A percentile compares a stretch with the other conserved stretches of the same genome.
Conservation (phyloP, 2,797 vertebrate species). For the Heterohyrax brucei region DNA sequence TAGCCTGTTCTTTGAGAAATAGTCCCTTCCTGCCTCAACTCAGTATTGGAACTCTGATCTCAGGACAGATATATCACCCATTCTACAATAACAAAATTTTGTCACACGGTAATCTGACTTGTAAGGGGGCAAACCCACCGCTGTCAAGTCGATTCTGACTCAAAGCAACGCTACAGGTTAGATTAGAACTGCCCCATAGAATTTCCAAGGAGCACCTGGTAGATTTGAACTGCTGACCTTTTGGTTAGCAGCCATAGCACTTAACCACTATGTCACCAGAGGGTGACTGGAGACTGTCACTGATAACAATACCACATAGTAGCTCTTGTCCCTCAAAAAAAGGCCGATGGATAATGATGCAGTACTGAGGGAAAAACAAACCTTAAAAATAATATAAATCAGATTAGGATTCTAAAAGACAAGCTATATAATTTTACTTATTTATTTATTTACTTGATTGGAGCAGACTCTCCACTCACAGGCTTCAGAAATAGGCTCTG, state of each 20-base stretch:
- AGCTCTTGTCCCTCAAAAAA: not conserved
- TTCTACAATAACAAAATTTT: not conserved
- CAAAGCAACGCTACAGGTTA: too few relatives aligned
- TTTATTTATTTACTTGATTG: too few relatives aligned
- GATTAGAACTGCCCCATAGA: too few relatives aligned
- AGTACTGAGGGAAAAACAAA: too few relatives aligned
- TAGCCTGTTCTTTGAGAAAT: not conserved
- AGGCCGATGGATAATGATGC: not conserved
- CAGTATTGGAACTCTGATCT: not conserved
- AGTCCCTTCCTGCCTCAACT: accelerated
- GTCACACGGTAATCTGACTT: not conserved
- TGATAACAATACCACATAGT: not conserved
- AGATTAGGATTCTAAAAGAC: too few relatives aligned
- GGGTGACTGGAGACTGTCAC: not conserved
- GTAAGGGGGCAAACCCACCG: not conserved
- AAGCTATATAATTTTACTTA: too few relatives aligned
- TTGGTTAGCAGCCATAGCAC: too few relatives aligned
- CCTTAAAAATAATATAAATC: too few relatives aligned
- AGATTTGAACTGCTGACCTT: too few relatives aligned
- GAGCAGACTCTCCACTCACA: not conserved
- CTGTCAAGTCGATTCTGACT: too few relatives aligned
- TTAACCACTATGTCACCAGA: too few relatives aligned
- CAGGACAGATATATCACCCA: not conserved
- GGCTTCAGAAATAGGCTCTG: not conserved
- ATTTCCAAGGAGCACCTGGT: too few relatives aligned